Evolutionary conservation across 2,888 invertebrate species (phyloP).

Genomic region (Slavum lentiscoides): DNA sequence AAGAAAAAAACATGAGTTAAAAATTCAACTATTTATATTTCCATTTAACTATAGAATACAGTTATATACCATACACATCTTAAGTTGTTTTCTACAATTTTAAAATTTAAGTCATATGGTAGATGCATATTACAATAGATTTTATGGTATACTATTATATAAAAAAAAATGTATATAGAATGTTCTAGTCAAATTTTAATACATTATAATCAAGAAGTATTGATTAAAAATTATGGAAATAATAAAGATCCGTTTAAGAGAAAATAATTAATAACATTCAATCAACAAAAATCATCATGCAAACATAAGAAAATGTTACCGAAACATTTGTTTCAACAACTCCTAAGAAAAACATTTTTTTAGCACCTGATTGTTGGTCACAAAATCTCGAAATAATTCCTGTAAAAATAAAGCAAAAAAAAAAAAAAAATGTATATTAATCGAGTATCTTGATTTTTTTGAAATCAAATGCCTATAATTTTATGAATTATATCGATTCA

Average conservation of each 20-base stretch:
- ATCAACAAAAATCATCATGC: slow-evolving; percentile 41
- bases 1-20: not conserved
- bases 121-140: not conserved
- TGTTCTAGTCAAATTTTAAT: slow-evolving; percentile 1
- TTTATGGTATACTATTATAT: not conserved
- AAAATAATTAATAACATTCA: slow-evolving; percentile 24
- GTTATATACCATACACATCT: not conserved
- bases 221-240: not conserved
- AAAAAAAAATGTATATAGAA: not conserved
- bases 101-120: not conserved
- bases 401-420: slow-evolving; percentile 50
- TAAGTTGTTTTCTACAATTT: not conserved
- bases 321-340: slow-evolving; percentile 36
- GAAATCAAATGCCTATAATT: slow-evolving; percentile 24
- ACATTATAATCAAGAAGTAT: not conserved
- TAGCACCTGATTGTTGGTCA: slow-evolving; percentile 52
- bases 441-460: slow-evolving; percentile 25
- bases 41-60: too few species aligned
- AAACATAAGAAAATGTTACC: slow-evolving; percentile 39
- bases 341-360: slow-evolving; percentile 50
- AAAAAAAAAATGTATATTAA: slow-evolving; percentile 23
- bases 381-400: slow-evolving; percentile 53
- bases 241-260: not conserved
- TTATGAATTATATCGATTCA: not conserved
- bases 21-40: not conserved